Base-by-base conservation (phyloP, 2,888 invertebrate species). In the Antheraea yamamai region DNA sequence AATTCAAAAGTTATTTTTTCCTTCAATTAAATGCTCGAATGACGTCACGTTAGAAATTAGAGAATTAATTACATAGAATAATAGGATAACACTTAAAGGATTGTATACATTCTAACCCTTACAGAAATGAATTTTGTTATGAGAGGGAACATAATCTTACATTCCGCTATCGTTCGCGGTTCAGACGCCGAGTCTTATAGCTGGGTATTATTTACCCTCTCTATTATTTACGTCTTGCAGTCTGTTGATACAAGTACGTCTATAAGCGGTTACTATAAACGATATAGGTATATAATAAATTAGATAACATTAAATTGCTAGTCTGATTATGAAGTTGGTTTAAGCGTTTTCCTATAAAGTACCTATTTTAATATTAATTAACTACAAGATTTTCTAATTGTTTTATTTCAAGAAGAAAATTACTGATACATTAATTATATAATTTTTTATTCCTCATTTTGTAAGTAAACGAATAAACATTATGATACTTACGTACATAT, bases 161-260 rank as follows among this genome's bases (percentile, higher is more conserved):
- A 87, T 85, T 84, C 85, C 85, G 85, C 81, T 84, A 81, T 81
- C 84, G 85, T 84, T 84, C 82, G 78, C 81, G 85, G 86, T 87
- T 88, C 84, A 85, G 81, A 81, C 83, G 82, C 82, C 47, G 47
- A 90, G 87, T 87, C 88, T 39, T 86, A 90, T 93, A 90, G 92
- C 91, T 90, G 91, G 89, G 91, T 92, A 92, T 92, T 91, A 92
- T 85, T 91, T 91, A 91, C 92, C 88, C 85, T 84, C 82, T 82
- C 80, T 83, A 87, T 87, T 87, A 87, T 81, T 78, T 81, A 81
- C 81, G 80, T 83, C 83, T 82, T 79, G 77, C 76, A 75, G 74
- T 81, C 73, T 76, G 79, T 79, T 61, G 61, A 61, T n/a, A 23
- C 7, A 61, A 20, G 61, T 23, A 61, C 12, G 0, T 72, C 72